A percentile compares a stretch with the other conserved stretches of the same genome.
Conservation (phyloP, 2,113 vertebrate species). For the Cricetomys ansorgei region DNA sequence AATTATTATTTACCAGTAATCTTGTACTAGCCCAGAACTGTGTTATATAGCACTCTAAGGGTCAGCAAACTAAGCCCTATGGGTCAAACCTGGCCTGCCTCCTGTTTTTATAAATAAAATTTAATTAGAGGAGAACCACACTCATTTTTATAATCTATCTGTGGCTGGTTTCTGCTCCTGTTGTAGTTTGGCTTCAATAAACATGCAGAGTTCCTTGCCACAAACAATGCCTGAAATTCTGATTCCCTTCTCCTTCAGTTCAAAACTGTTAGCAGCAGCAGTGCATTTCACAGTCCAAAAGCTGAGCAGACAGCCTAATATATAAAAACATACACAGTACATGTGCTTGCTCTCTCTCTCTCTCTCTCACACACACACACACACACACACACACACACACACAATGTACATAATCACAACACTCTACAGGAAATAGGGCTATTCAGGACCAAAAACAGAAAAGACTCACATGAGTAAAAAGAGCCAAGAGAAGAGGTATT, state of each 20-base stretch:
- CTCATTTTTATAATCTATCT: background rate
- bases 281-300: slow-evolving; percentile 3
- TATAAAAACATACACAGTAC: background rate
- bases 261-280: background rate
- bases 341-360: no score
- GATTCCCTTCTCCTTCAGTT: background rate
- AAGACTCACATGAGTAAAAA: slow-evolving; percentile 39
- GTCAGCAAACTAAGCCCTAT: background rate
- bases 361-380: background rate
- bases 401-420: background rate
- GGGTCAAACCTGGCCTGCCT: background rate
- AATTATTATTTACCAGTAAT: background rate
- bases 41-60: background rate
- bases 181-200: background rate
- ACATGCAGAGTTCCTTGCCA: background rate
- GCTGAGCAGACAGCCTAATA: background rate
- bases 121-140: background rate
- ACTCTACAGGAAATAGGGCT: background rate
- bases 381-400: background rate
- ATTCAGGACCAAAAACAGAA: background rate
- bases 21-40: background rate
- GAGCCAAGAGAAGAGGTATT: background rate
- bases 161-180: background rate
- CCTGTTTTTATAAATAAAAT: background rate
- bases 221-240: slow-evolving; percentile 17